Evolutionary conservation across 2,113 vertebrate genomes (phyloP).

Genomic region (Ochotona curzoniae): DNA sequence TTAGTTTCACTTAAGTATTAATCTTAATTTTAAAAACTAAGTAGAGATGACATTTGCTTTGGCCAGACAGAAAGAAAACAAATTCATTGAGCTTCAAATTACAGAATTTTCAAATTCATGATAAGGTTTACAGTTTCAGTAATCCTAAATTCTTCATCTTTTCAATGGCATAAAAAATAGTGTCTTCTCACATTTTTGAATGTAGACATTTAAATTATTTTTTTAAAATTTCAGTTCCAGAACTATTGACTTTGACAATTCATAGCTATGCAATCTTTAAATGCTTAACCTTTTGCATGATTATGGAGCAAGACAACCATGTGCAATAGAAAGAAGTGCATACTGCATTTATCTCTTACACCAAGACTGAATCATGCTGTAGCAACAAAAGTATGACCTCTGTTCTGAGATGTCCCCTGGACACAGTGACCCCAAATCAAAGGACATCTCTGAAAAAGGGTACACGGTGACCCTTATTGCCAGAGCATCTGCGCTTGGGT

Average conservation of each 20-base stretch:
- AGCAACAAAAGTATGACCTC: slow-evolving; percentile 13
- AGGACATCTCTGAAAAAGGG: neutral
- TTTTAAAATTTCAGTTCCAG: slow-evolving; percentile 30
- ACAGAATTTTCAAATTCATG: neutral
- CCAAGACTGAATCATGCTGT: neutral
- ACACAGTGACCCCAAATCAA: neutral
- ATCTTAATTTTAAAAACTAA: slow-evolving; percentile 44
- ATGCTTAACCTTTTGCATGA: neutral
- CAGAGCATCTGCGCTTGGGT: neutral
- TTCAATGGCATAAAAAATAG: neutral
- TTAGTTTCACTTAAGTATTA: neutral
- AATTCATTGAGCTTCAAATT: slow-evolving; percentile 52
- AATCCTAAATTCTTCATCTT: slow-evolving; percentile 19
- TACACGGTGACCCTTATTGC: too few relatives aligned
- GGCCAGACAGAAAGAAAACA: neutral
- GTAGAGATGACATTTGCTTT: neutral
- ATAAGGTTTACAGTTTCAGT: neutral
- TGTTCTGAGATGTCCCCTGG: neutral
- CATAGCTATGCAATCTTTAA: neutral
- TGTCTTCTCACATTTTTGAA: neutral
- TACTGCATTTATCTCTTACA: neutral
- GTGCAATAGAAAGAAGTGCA: neutral
- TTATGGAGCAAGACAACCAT: neutral
- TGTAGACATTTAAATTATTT: neutral
- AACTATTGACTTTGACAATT: neutral